Evolutionary conservation across 2,888 invertebrate genomes (phyloP), one percentile per base, ranked within the genome.

Genomic region (Drosophila glabriapex): DNA sequence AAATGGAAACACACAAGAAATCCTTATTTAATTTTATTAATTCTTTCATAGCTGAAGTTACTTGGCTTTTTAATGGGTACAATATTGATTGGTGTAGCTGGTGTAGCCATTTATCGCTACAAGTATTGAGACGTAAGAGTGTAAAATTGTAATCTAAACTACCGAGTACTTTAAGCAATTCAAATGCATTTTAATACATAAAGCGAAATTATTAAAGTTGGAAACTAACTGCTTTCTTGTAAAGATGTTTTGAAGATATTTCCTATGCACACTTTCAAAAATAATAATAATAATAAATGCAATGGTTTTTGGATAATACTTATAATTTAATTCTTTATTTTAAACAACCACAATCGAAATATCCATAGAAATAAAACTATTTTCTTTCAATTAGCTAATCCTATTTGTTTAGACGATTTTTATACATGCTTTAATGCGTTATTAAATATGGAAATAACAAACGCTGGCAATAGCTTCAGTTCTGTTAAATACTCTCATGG

Each of bases 31-130:
- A 55, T 37, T 41, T 29, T 29, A 31, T 19, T n/a, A 35, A 7
- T 39, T 28, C 50, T n/a, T 39, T 35, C 83, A 86, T 73, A 93
- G 93, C 83, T 93, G 4, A 93, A 93, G 83, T 72, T 93, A n/a
- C 83, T 93, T 55, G 93, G 93, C 10, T 94, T 93, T 78, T 73
- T 93, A 39, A 93, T 94, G 96, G 96, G 96, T 67, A 95, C 97
- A 22, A 93, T 97, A 77, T 94, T 97, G 68, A 95, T 97, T 82
- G 95, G 96, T 62, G 95, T 96, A 69, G 95, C 95, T 66, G 96
- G 97, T 77, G 95, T 96, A 64, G 95, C 96, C 60, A 95, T 96
- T 67, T 97, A 97, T 93, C 95, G 96, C 91, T 96, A 96, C 94
- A 96, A 96, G 94, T 94, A 94, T 84, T 93, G 73, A 83, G 33